Conservation (phyloP, 2,888 invertebrate species). For the Rhynchonema sp. region DNA sequence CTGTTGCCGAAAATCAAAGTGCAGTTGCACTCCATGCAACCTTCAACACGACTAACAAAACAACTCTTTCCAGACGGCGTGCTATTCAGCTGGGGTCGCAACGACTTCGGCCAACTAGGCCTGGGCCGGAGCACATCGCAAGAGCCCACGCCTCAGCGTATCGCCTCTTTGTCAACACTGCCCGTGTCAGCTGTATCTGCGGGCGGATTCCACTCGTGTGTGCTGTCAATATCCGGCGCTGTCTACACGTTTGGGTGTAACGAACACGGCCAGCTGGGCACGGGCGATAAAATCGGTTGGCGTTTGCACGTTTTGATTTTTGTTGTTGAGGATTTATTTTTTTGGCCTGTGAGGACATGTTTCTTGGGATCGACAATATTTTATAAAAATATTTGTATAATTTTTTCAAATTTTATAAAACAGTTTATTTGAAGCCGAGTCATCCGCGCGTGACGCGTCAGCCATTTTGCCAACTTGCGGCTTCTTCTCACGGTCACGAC, state of each 20-base stretch:
- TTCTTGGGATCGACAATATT: too few species aligned
- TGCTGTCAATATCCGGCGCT: conserved; percentile 37
- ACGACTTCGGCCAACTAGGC: conserved; percentile 16
- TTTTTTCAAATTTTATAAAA: too few species aligned
- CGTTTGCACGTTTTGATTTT: not conserved
- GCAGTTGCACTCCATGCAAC: not conserved
- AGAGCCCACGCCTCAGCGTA: not conserved
- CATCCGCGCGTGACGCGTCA: too few species aligned
- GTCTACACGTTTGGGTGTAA: conserved; percentile 79
- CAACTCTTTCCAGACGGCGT: conserved; percentile 20
- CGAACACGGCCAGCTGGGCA: conserved; percentile 70
- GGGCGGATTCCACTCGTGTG: conserved; percentile 62
- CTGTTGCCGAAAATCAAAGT: not conserved
- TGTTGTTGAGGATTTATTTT: not conserved
- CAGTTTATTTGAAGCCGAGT: too few species aligned
- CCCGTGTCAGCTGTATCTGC: conserved; percentile 9
- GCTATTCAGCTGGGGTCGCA: conserved; percentile 31
- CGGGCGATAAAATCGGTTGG: conserved; percentile 27
- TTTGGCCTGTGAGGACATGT: too few species aligned
- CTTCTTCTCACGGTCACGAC: too few species aligned
- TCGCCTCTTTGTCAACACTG: conserved; percentile 5
- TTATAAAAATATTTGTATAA: too few species aligned
- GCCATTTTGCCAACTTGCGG: too few species aligned
- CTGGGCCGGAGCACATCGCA: not conserved
- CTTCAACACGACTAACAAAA: too few species aligned